These are phyloP conservation scores for Uromys caudimaculatus DNA, from an alignment of 2,797 vertebrate species.

Conservation along the genomic window DNA sequence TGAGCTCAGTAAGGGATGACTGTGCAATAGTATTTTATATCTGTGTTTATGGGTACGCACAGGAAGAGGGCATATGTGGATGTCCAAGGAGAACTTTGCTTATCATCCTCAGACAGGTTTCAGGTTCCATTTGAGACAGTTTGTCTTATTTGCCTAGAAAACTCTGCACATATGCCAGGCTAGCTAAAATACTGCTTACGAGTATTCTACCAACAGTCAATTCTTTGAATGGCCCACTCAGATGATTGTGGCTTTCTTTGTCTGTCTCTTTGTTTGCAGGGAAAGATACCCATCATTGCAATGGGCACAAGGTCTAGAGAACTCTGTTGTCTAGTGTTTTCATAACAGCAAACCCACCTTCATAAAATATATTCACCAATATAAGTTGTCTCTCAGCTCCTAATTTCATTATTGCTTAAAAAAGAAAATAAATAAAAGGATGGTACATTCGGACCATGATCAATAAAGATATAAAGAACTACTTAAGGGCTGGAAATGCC, in stretches of 20 bases:
- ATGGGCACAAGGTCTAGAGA: neutral
- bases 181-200: neutral
- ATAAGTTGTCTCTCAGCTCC: neutral
- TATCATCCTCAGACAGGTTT: neutral
- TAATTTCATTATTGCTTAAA: neutral
- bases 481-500: neutral
- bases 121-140: neutral
- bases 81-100: neutral
- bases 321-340: neutral
- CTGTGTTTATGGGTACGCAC: neutral
- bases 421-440: neutral
- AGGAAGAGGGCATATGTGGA: neutral
- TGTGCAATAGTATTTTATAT: neutral
- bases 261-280: neutral
- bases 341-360: neutral
- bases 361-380: neutral
- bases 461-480: neutral
- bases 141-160: neutral
- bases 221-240: neutral
- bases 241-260: neutral
- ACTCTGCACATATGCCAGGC: neutral
- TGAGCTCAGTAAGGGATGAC: neutral
- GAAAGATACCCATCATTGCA: neutral
- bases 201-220: neutral
- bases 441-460: neutral